phyloP scores from a whole-genome alignment of 2,113 vertebrate genomes.

The Taurulus bubalis region DNA sequence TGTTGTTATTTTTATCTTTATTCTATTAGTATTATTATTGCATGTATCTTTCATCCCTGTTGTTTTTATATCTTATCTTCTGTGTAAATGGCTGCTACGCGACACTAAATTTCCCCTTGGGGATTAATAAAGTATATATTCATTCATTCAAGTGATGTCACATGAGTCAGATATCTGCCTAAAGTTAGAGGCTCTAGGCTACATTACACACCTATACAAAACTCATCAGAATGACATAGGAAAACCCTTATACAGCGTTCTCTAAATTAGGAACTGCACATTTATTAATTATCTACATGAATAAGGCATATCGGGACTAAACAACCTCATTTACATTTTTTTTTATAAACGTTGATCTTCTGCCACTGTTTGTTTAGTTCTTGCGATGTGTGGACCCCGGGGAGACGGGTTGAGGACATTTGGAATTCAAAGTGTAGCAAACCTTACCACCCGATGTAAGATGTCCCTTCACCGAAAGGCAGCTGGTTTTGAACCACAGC shows the following conservation, averaged over 20 bases:
- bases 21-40: too few relatives aligned
- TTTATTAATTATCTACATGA: neutral
- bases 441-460: constrained; percentile 14
- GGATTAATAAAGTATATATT: too few relatives aligned
- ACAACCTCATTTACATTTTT: neutral
- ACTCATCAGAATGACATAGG: neutral
- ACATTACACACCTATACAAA: neutral
- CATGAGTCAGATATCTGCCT: neutral
- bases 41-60: too few relatives aligned
- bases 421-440: constrained; percentile 23
- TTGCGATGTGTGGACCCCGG: constrained; percentile 1
- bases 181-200: neutral
- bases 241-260: neutral
- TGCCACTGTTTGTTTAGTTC: neutral
- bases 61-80: too few relatives aligned
- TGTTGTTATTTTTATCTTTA: too few relatives aligned
- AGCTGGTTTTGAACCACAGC: constrained; percentile 27
- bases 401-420: neutral
- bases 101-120: too few relatives aligned
- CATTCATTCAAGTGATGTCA: neutral
- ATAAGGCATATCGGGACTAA: neutral
- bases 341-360: neutral
- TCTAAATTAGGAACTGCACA: neutral
- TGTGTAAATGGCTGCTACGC: too few relatives aligned
- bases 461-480: constrained; percentile 15